Evolutionary conservation across 2,797 vertebrate species (phyloP).

Genomic region (Buphagus erythrorhynchus): DNA sequence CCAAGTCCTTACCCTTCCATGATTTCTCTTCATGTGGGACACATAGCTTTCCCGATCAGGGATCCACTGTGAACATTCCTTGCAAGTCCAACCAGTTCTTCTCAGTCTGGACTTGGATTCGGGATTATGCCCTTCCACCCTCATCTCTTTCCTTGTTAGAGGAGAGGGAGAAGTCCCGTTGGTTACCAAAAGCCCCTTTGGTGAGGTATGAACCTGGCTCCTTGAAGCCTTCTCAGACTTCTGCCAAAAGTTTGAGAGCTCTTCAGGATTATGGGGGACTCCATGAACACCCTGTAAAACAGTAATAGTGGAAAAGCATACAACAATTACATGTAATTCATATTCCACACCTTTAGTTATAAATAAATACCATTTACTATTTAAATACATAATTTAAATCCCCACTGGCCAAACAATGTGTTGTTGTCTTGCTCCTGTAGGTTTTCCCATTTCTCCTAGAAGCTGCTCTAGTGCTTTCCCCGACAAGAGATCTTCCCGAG

Average conservation of each 20-base stretch:
- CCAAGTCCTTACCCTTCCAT: conserved; percentile 84
- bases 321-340: not conserved
- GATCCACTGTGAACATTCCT: conserved; percentile 89
- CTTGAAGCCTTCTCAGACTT: conserved; percentile 66
- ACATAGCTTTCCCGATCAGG: conserved; percentile 89
- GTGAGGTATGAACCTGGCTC: conserved; percentile 46
- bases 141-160: conserved; percentile 51
- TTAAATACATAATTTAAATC: not conserved
- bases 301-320: not conserved
- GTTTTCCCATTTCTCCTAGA: not conserved
- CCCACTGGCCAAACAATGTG: not conserved
- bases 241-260: conserved; percentile 73
- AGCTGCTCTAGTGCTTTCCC: not conserved
- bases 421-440: not conserved
- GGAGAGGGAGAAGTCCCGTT: conserved; percentile 46
- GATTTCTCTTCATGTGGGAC: conserved; percentile 90
- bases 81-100: conserved; percentile 89
- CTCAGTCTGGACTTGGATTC: conserved; percentile 76
- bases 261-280: conserved; percentile 80
- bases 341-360: not conserved
- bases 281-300: conserved; percentile 83
- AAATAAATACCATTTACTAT: not conserved
- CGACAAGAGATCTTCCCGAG: not conserved
- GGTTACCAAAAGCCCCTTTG: conserved; percentile 68
- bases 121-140: conserved; percentile 60